Evolutionary conservation across 2,797 vertebrate species (phyloP), one percentile per base, ranked within the genome.

Genomic region (Coreius guichenoti): DNA sequence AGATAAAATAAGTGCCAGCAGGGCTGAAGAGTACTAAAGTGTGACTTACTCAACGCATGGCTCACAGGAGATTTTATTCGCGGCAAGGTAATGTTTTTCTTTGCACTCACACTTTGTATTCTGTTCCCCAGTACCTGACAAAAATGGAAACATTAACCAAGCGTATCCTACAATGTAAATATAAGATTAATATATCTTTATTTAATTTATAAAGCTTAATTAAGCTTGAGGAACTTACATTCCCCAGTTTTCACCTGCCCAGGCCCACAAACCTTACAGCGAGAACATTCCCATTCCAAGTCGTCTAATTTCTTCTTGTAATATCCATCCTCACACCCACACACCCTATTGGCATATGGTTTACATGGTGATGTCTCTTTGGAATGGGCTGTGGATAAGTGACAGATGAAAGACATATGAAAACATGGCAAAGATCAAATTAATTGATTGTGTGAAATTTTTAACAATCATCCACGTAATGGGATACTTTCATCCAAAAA

Each of bases 1-100:
- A 17, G 31, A 29, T 65, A 31, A 65, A 31, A 58, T 13, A 43
- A 29, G 36, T 43, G 56, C 54, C 36, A 19, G 69, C 51, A 58
- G 36, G 54, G 29, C 31, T 36, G 29, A 61, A 16, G 23, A 56
- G 33, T 45, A 45, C 14, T 31, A 36, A 78, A 68, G 7, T 45
- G 17, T 13, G 65, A 92, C 95, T 94, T 89, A 96, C 95, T 43
- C 78, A 2, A n/a, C 81, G 86, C 94, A 95, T 5, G 0, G 89
- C 63, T 83, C 6, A 87, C 94, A 95, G 63, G 1, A 3, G 16
- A 80, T 87, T 3, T 0, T 45, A 0, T 81, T 3, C 0, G 3
- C 85, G 31, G 56, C 72, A 83, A 7, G 86, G 88, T 92, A 89
- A 91, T 87, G 89, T 4, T 79, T 49, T 8, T 89, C 63, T 80